A percentile compares a stretch with the other conserved stretches of the same genome.
phyloP scores from a whole-genome alignment of 2,113 vertebrate genomes.

The Zosterops borbonicus region DNA sequence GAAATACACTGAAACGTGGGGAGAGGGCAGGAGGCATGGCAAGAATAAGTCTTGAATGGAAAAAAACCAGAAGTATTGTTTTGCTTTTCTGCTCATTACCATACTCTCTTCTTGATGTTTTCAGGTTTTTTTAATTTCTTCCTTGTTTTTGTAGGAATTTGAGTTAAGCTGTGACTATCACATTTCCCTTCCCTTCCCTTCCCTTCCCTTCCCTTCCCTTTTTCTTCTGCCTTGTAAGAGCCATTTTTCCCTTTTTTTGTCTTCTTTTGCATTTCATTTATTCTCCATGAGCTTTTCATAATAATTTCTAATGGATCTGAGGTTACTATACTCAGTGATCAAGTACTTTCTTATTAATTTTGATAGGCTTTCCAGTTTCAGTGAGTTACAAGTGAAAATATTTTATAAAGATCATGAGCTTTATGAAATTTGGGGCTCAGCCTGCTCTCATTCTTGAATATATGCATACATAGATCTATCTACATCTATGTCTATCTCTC shows the following conservation, averaged over 20 bases:
- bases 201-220: no score
- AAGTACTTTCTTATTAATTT: neutral
- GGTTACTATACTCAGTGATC: neutral
- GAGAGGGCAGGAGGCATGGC: rapidly evolving
- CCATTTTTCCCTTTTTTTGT: neutral
- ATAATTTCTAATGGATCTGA: neutral
- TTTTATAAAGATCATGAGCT: neutral
- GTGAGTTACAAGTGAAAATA: neutral
- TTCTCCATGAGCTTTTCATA: neutral
- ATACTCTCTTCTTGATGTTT: neutral
- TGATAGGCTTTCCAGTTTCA: neutral
- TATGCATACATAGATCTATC: neutral
- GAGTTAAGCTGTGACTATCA: neutral
- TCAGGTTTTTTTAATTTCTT: neutral
- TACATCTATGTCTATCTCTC: neutral
- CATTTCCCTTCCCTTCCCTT: neutral
- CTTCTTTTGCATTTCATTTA: neutral
- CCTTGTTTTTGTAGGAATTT: neutral
- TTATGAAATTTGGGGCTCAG: neutral
- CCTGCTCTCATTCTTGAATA: neutral
- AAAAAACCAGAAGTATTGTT: neutral
- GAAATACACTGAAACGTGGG: neutral
- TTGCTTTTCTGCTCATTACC: neutral
- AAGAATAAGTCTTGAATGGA: neutral
- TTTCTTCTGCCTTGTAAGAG: neutral